phyloP scores from a whole-genome alignment of 2,888 invertebrate genomes.

The Rotaria magnacalcarata region DNA sequence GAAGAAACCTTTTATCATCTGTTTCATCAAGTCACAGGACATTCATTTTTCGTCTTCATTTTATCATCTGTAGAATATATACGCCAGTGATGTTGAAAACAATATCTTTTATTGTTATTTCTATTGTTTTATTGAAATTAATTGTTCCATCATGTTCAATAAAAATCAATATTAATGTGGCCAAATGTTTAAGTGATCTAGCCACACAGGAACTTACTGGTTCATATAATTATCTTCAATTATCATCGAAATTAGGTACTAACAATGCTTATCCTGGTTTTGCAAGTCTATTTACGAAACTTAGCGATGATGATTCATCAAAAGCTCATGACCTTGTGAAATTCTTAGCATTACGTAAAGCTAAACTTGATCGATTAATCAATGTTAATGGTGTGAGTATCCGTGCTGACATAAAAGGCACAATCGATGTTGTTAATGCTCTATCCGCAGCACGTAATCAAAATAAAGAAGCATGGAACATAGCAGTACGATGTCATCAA shows the following conservation, averaged over 20 bases:
- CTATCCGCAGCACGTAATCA: not conserved
- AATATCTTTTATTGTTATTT: not conserved
- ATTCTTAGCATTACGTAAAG: not conserved
- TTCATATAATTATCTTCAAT: conserved; percentile 28
- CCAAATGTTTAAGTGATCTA: not conserved
- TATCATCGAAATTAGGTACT: conserved; percentile 12
- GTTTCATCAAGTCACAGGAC: not conserved
- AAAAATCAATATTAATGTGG: not conserved
- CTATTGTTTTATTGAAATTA: not conserved
- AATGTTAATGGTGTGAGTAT: not conserved
- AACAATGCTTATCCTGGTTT: not conserved
- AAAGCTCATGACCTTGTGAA: not conserved
- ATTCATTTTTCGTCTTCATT: not conserved
- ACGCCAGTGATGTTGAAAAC: not conserved
- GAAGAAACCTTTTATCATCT: not conserved
- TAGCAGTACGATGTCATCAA: not conserved
- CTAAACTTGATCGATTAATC: not conserved
- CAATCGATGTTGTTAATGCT: not conserved
- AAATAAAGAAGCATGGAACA: not conserved
- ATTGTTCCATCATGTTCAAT: not conserved
- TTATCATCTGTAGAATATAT: not conserved
- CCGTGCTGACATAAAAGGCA: not conserved
- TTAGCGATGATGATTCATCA: conserved; percentile 11
- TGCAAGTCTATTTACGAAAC: not conserved
- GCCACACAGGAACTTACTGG: not conserved